A percentile compares a stretch with the other conserved stretches of the same genome.
These are phyloP conservation scores for Coelinius sp. DNA, from an alignment of 2,888 invertebrate species.

Conservation along the genomic window DNA sequence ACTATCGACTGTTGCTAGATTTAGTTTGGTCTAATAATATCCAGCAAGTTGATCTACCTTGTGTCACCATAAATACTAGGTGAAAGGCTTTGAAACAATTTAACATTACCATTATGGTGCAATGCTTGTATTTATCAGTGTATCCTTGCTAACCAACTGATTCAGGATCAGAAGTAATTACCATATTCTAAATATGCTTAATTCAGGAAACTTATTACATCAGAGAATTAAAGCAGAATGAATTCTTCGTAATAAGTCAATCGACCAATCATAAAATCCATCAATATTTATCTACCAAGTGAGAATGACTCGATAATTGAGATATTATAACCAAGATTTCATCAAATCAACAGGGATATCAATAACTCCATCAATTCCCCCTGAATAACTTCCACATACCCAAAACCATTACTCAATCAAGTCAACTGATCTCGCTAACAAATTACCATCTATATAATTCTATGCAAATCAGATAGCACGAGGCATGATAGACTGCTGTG, in stretches of 20 bases:
- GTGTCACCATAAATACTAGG: slow-evolving; percentile 64
- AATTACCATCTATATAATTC: slow-evolving; percentile 11
- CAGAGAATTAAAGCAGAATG: too few relatives aligned
- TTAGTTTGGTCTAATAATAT: slow-evolving; percentile 10
- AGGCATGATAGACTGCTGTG: not conserved
- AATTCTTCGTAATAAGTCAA: too few relatives aligned
- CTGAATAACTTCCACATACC: not conserved
- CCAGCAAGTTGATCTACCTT: slow-evolving; percentile 31
- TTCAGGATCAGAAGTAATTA: too few relatives aligned
- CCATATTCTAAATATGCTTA: too few relatives aligned
- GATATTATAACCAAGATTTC: slow-evolving; percentile 1
- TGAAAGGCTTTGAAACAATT: slow-evolving; percentile 57
- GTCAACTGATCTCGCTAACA: not conserved
- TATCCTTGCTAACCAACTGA: not conserved
- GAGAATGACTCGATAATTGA: not conserved
- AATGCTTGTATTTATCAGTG: slow-evolving; percentile 46
- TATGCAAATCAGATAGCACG: slow-evolving; percentile 29
- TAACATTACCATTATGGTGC: slow-evolving; percentile 63
- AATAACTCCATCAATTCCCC: not conserved
- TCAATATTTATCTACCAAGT: not conserved
- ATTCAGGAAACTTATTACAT: too few relatives aligned
- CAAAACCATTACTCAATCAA: not conserved
- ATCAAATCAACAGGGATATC: not conserved
- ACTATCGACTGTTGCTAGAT: slow-evolving; percentile 58
- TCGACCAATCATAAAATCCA: not conserved